Base-by-base conservation (phyloP, 2,797 vertebrate species). In the Centroberyx gerrardi region DNA sequence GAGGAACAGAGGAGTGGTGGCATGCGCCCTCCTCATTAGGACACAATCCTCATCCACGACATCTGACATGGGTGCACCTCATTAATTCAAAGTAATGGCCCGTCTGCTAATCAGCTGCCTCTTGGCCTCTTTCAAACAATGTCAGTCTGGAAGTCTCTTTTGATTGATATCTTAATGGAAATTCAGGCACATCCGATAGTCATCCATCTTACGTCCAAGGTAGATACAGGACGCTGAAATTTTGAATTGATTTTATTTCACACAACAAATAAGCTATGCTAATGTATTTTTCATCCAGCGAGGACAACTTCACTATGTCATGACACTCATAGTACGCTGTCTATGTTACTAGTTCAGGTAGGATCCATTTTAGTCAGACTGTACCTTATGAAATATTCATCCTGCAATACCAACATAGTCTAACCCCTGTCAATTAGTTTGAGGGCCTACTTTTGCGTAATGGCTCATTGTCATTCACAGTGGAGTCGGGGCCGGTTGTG, bases 131-230 rank as follows among this genome's bases (percentile, higher is more conserved):
- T 15, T 48, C n/a, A 29, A 33, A 27, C 46, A 53, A 3, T 22
- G 59, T 56, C 58, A 48, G 27, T 44, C 60, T 33, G 4, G 4
- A 4, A 22, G 51, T 51, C 29, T 51, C 1, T 36, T 2, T 13
- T 55, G 59, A 74, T 66, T 48, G 40, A 74, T 56, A 22, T 55
- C n/a, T 46, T 55, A 36, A 72, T 44, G 14, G 58, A 76, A 55
- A 28, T 38, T 12, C 28, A 66, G 33, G 10, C 15, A 28, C 54
- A 28, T 27, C 27, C 10, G 44, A 62, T 0, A n/a, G 27, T 81
- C 74, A 81, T 81, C 62, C 56, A 62, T 74, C 75, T 74, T 52
- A n/a, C 10, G 1, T 1, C 22, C 68, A 31, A 44, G 40, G 58
- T 40, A 8, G 51, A 72, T 55, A 59, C 17, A 10, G 62, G 58